A percentile compares a stretch with the other conserved stretches of the same genome.
Conservation (phyloP, 2,888 invertebrate genomes). For the Papilio gigon region DNA sequence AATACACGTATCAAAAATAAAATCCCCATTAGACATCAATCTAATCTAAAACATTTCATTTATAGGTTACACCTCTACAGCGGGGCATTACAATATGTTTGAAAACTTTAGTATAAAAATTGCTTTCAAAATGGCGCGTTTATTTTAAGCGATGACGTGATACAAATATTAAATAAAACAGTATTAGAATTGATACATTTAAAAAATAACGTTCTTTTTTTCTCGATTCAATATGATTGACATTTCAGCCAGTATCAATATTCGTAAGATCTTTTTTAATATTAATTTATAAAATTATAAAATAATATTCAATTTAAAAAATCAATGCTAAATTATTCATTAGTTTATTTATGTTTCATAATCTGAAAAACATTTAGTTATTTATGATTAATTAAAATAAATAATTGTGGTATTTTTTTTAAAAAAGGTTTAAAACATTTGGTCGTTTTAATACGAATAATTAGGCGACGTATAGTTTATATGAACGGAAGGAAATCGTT, state of each 20-base stretch:
- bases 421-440: too few species aligned
- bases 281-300: not conserved
- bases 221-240: conserved; percentile 10
- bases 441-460: too few species aligned
- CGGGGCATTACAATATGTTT: not conserved
- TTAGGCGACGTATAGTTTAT: conserved; percentile 8
- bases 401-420: not conserved
- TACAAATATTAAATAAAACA: not conserved
- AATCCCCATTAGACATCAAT: too few species aligned
- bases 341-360: not conserved
- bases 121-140: conserved; percentile 27
- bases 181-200: too few species aligned
- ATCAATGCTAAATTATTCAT: not conserved
- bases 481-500: conserved; percentile 14
- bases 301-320: not conserved
- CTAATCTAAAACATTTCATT: too few species aligned
- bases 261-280: conserved; percentile 3
- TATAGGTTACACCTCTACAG: too few species aligned
- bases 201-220: too few species aligned
- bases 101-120: not conserved
- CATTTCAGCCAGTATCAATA: conserved; percentile 14
- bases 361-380: not conserved
- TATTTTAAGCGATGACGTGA: conserved; percentile 41
- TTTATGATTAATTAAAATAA: too few species aligned
- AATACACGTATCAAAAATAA: too few species aligned